phyloP scores from a whole-genome alignment of 2,888 invertebrate genomes.

The Cartodere bifasciata region DNA sequence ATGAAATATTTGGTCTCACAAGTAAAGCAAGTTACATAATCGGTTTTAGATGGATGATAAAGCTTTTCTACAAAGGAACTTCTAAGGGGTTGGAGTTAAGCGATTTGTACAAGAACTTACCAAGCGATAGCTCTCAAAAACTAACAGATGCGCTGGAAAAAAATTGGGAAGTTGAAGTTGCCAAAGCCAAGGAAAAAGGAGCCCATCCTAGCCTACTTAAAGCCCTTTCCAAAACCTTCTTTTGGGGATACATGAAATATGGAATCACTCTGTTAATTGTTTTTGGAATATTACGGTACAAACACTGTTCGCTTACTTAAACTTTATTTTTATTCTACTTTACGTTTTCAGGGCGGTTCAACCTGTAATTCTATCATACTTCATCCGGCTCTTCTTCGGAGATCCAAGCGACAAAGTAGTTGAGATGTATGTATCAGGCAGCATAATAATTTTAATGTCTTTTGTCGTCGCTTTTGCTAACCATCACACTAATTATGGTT shows the following conservation, averaged over 20 bases:
- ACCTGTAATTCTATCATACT: slow-evolving; percentile 45
- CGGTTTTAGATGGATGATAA: slow-evolving; percentile 30
- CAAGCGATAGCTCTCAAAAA: slow-evolving; percentile 45
- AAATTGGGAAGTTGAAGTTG: slow-evolving; percentile 31
- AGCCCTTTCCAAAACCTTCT: slow-evolving; percentile 16
- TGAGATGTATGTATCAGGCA: slow-evolving; percentile 46
- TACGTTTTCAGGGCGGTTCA: slow-evolving; percentile 44
- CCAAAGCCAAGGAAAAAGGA: slow-evolving; percentile 13
- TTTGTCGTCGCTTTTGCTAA: slow-evolving; percentile 41
- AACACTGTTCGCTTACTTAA: neutral
- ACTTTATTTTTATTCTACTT: too few relatives aligned
- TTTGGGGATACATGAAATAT: slow-evolving; percentile 15
- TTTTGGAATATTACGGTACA: slow-evolving; percentile 17
- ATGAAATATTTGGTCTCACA: too few relatives aligned
- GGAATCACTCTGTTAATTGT: slow-evolving; percentile 17
- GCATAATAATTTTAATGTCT: slow-evolving; percentile 38
- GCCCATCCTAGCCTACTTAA: slow-evolving; percentile 17
- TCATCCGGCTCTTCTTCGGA: slow-evolving; percentile 46
- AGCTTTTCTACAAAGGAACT: slow-evolving; percentile 39
- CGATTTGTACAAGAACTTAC: slow-evolving; percentile 49
- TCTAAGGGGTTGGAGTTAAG: slow-evolving; percentile 46
- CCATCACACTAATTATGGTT: slow-evolving; percentile 48
- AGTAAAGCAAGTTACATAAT: slow-evolving; percentile 7
- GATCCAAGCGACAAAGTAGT: slow-evolving; percentile 36
- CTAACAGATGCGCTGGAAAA: slow-evolving; percentile 50